phyloP scores from a whole-genome alignment of 1,140 invertebrate genomes.

The Zophobas atratus region DNA sequence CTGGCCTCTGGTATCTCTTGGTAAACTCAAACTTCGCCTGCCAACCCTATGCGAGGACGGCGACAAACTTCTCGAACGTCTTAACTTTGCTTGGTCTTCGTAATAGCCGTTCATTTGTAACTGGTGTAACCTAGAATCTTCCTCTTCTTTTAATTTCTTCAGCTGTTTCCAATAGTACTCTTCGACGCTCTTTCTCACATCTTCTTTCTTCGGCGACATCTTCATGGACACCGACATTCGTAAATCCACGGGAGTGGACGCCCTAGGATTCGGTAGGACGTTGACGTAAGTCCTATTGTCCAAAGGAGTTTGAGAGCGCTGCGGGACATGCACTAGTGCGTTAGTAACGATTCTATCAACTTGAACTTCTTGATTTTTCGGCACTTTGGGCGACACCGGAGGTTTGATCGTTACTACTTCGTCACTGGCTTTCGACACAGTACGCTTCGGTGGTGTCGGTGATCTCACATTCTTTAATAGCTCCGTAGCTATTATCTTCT shows the following conservation, averaged over 20 bases:
- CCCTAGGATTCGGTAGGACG: slow-evolving; percentile 6
- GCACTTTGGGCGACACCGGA: slow-evolving; percentile 48
- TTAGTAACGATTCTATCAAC: slow-evolving; percentile 48
- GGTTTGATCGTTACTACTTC: slow-evolving; percentile 51
- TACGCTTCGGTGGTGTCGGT: slow-evolving; percentile 54
- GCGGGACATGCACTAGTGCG: slow-evolving; percentile 50
- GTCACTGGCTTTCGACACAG: slow-evolving; percentile 45
- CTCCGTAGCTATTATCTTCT: slow-evolving; percentile 66
- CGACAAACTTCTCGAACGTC: slow-evolving; percentile 61
- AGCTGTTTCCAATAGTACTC: slow-evolving; percentile 75
- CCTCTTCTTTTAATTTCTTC: slow-evolving; percentile 72
- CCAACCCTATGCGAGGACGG: slow-evolving; percentile 53
- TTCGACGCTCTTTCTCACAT: slow-evolving; percentile 72
- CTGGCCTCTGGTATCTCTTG: slow-evolving; percentile 55
- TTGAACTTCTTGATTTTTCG: slow-evolving; percentile 6
- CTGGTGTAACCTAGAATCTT: slow-evolving; percentile 69
- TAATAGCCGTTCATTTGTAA: slow-evolving; percentile 61
- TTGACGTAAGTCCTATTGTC: slow-evolving; percentile 3
- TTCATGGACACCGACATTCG: slow-evolving; percentile 35
- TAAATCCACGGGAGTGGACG: slow-evolving; percentile 49
- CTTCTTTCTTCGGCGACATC: slow-evolving; percentile 62
- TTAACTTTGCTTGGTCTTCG: slow-evolving; percentile 58
- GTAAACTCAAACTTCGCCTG: slow-evolving; percentile 64
- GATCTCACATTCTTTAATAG: slow-evolving; percentile 59
- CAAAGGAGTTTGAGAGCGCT: slow-evolving; percentile 26